Evolutionary conservation across 2,113 vertebrate genomes (phyloP), one percentile per base, ranked within the genome.

Genomic region (Leucopternis melanops): DNA sequence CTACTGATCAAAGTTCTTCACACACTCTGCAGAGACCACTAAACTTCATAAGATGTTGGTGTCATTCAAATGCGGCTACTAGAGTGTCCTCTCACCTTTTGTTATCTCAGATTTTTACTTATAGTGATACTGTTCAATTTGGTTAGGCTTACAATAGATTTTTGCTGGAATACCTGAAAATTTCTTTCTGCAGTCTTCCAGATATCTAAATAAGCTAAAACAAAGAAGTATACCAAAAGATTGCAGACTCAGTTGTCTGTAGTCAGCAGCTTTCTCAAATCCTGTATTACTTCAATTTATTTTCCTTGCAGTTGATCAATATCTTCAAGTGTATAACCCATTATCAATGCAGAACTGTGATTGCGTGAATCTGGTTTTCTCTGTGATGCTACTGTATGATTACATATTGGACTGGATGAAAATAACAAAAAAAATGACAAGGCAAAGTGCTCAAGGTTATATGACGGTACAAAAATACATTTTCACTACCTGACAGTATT

Each of bases 241-340:
- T 55, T 91, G 81, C 81, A 79, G 63, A 57, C 74, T 95, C 57
- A 85, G 91, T 73, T 83, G 36, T 65, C 69, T 63, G 55, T 78
- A 95, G 95, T 97, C 80, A 97, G 90, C 85, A 81, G 40, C 92
- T 98, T 96, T 85, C 55, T 97, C 81, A 66, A 90, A 93, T 95
- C 80, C 49, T 87, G 55, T 87, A 62, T 94, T 90, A 81, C 77
- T 95, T 95, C 90, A 84, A 81, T 97, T 93, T 95, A 94, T 94
- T 96, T 96, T 95, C 79, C 91, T 87, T 86, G 63, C 47, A 65
- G 75, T 49, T 3, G 55, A 94, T 97, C 94, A 61, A 92, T 97
- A 80, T 91, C 75, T 88, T 92, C 90, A 91, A 95, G 95, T 77
- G 61, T 45, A 94, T 95, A 74, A 71, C 23, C 38, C 70, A 95